These are phyloP conservation scores for Colaptes auratus DNA, from an alignment of 2,113 vertebrate species.

Conservation along the genomic window DNA sequence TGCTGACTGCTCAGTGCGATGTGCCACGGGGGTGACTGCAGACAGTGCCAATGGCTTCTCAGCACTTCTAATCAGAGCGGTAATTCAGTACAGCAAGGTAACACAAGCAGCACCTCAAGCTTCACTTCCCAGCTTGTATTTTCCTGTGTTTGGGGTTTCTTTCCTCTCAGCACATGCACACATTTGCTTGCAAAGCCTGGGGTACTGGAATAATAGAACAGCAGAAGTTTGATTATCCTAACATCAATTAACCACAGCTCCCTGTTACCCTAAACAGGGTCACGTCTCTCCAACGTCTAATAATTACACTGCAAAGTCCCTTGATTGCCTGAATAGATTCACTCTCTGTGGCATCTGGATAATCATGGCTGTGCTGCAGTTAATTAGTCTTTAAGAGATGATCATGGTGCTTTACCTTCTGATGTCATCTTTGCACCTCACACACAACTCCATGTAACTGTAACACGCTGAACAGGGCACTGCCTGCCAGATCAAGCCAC, in stretches of 20 bases:
- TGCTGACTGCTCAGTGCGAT: constrained; percentile 9
- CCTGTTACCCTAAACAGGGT: constrained; percentile 39
- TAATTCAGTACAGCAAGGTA: constrained; percentile 21
- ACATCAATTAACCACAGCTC: constrained; percentile 44
- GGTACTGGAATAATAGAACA: not conserved
- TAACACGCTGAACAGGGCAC: not conserved
- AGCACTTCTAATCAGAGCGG: not conserved
- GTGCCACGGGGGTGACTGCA: constrained; percentile 33
- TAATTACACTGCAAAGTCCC: constrained; percentile 43
- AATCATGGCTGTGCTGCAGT: not conserved
- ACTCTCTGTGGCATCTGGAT: not conserved
- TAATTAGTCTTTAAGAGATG: constrained; percentile 44
- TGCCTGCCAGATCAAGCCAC: not conserved
- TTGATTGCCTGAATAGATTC: constrained; percentile 35
- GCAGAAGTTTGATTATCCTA: constrained; percentile 42
- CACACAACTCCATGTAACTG: not conserved
- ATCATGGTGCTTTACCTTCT: not conserved
- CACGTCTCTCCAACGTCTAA: not conserved
- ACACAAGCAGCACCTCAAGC: not conserved
- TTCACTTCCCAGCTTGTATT: not conserved
- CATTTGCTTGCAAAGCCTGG: not conserved
- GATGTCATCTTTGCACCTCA: not conserved
- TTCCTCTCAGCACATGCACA: not conserved
- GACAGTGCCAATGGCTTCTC: constrained; percentile 33
- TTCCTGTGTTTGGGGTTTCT: not conserved